Evolutionary conservation across 2,113 vertebrate species (phyloP), one percentile per base, ranked within the genome.

Genomic region (Halcyon senegalensis): DNA sequence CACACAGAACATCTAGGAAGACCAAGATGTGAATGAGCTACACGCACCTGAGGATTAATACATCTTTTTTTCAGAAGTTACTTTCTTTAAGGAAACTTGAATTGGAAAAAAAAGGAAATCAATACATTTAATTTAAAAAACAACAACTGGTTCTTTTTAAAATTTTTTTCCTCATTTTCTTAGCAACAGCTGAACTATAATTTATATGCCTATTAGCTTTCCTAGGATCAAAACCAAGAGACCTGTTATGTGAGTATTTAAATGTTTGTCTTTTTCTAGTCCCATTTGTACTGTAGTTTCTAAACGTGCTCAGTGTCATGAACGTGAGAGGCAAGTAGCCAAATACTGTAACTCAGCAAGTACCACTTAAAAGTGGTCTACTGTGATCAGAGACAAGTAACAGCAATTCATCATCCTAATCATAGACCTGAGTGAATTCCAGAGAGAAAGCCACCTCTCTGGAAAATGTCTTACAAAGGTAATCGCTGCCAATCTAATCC

Each of bases 1-100:
- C 99, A 99, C 35, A 99, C 99, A 3, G 98, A 94, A 62, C 99
- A 99, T 87, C 99, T 99, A 94, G 41, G 87, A 67, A 95, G 68
- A 86, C 17, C 10, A 89, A 79, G 60, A 33, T 16, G 43, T 8
- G 31, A 84, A 62, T 87, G 63, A 60, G 15, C 56, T 84, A 30
- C 2, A 3, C 19, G 12, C 4, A 55, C 28, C 25, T 25, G 17
- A 63, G 31, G 50, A 91, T 53, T 90, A 86, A 63, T 41, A 46
- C 16, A 23, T 15, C 2, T 69, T 33, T 66, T 64, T 84, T 89
- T 43, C 48, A 73, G 17, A 64, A 84, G 11, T 63, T 62, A 39
- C 6, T 50, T 93, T 35, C 53, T 72, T 46, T 53, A 58, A 62
- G 31, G 30, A 80, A 73, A 73, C 28, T 31, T 72, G 14, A 60